Percentiles rank a stretch among this genome's conserved stretches.
Conservation (phyloP, 2,888 invertebrate species). For the Nymphalis c-album region DNA sequence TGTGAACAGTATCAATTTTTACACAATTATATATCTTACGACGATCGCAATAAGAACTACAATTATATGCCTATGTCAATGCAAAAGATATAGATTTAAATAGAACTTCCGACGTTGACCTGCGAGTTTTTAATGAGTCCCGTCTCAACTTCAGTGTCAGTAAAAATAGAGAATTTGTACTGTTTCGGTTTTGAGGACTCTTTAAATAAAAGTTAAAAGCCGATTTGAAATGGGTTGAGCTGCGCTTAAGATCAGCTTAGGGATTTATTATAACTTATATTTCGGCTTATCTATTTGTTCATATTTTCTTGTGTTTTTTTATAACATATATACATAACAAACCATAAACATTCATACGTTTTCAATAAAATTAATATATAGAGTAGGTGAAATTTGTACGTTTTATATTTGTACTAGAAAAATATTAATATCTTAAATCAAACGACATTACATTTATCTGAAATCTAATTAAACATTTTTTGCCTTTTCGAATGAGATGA, state of each 20-base stretch:
- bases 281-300: background rate
- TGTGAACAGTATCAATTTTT: slow-evolving; percentile 18
- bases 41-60: slow-evolving; percentile 17
- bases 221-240: slow-evolving; percentile 15
- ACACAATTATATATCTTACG: slow-evolving; percentile 25
- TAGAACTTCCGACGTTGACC: slow-evolving; percentile 26
- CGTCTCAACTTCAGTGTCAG: slow-evolving; percentile 32
- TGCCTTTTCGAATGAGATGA: too few species aligned
- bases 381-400: too few species aligned
- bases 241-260: slow-evolving; percentile 3
- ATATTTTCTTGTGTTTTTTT: background rate
- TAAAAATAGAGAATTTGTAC: slow-evolving; percentile 25
- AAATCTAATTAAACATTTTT: too few species aligned
- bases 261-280: slow-evolving; percentile 3
- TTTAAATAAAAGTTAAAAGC: slow-evolving; percentile 13
- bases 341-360: background rate
- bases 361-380: too few species aligned
- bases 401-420: too few species aligned
- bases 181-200: slow-evolving; percentile 15
- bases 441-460: too few species aligned
- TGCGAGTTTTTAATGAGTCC: slow-evolving; percentile 35
- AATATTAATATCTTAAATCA: too few species aligned
- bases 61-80: slow-evolving; percentile 7
- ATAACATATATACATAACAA: background rate
- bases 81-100: slow-evolving; percentile 26